Base-by-base conservation (phyloP, 2,888 invertebrate species). In the Meganola albula region DNA sequence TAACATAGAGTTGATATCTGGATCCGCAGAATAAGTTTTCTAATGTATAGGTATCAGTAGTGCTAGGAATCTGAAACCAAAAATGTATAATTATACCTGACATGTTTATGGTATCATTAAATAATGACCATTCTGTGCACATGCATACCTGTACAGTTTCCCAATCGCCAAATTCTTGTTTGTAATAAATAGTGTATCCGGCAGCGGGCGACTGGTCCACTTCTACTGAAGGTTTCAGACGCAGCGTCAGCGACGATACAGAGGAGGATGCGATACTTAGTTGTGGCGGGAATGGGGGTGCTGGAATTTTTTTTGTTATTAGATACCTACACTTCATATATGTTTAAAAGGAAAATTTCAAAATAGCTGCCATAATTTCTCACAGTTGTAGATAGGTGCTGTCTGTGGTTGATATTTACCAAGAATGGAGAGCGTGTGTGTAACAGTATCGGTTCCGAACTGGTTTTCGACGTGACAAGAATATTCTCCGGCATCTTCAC, bases 141-240 rank as follows among this genome's bases (percentile, higher is more conserved):
- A 16, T 14, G 8, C 12, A n/a, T 38, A 89, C 87, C 83, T 95
- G 94, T 37, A 93, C 91, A 5, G 93, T 94, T 79, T 95, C 94
- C 96, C 96, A 97, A 63, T 96, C 95, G 10, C 96, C 96, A 63
- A 96, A 97, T 75, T 97, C 97, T 33, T 96, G 96, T 69, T 97
- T 97, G 86, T 95, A 96, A 67, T 95, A 94, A 44, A 98, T 89
- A 13, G 94, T 94, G 79, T 96, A 96, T 1, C 97, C 97, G 55
- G 95, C 95, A 45, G 96, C 91, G n/a, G 95, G 95, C 18, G 95
- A 94, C 24, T 91, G 92, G 63, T 95, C 95, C 8, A 90, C 90
- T 28, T 93, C 91, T 53, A 92, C 91, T 48, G 91, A 54, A 0
- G 85, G 82, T 55, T 83, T 83, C 47, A 87, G 65, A 32, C 86